Evolutionary conservation across 1,140 invertebrate species (phyloP).

Genomic region (Drosophila sechellia): DNA sequence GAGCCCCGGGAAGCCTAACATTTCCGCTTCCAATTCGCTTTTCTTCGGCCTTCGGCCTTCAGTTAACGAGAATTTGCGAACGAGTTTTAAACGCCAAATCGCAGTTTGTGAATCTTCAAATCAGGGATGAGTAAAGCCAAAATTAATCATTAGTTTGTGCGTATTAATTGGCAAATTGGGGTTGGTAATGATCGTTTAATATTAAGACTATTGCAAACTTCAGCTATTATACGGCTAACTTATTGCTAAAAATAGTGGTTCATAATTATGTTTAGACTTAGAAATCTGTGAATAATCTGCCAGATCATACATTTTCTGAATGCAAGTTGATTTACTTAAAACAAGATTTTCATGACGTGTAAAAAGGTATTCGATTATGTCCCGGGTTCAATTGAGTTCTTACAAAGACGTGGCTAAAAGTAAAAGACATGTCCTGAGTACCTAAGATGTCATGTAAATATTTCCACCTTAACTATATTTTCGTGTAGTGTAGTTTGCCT

Average conservation of each 20-base stretch:
- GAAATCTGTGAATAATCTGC: too few relatives aligned
- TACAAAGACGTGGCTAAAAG: too few relatives aligned
- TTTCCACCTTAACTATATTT: background rate
- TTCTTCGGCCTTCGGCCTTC: background rate
- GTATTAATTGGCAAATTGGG: too few relatives aligned
- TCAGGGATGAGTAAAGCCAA: conserved; percentile 29
- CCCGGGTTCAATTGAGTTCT: too few relatives aligned
- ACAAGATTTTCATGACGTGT: background rate
- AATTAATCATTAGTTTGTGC: conserved; percentile 1
- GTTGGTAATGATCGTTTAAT: too few relatives aligned
- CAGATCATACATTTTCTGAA: too few relatives aligned
- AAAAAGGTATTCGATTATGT: background rate
- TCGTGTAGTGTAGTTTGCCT: conserved; percentile 8
- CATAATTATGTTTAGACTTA: too few relatives aligned
- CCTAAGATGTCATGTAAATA: background rate
- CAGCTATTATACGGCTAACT: too few relatives aligned
- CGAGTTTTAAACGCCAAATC: background rate
- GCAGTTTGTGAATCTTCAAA: conserved; percentile 8
- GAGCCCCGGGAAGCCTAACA: conserved; percentile 85
- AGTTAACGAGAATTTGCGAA: background rate
- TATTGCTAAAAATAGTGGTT: too few relatives aligned
- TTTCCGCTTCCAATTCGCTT: background rate
- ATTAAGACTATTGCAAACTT: too few relatives aligned
- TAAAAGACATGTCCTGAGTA: background rate
- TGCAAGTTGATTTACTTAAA: too few relatives aligned